Evolutionary conservation across 2,888 invertebrate species (phyloP), one percentile per base, ranked within the genome.

Genomic region (Meiosimyza decipiens): DNA sequence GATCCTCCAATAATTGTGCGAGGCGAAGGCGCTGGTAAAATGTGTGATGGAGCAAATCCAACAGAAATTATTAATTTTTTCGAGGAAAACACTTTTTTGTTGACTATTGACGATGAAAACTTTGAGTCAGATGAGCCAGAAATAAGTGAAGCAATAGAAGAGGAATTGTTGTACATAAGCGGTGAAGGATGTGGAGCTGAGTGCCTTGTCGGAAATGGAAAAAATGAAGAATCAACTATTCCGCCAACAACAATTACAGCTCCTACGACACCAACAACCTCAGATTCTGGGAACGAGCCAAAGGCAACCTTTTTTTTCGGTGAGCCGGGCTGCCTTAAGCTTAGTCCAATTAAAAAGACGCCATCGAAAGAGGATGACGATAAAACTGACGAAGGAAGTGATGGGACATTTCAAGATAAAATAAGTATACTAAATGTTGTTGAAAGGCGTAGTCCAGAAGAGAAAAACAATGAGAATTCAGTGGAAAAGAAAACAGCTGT

Each of bases 121-220:
- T 16, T 55, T 6, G 74, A 77, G 59, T n/a, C 0, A 28, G 28
- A 28, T 0, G n/a, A 60, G 18, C 54, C 57, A 0, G 76, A 67
- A 22, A 74, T 93, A 66, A 91, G 93, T 40, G 94, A 94, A 81
- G 90, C 89, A 77, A 92, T 95, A 71, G 91, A 91, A 81, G 95
- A 95, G 86, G 90, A 91, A 1, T 88, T 92, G 0, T 88, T 93
- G 88, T 91, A 89, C 84, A 89, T 95, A 81, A 9, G 66, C n/a
- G 79, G 81, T 4, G 91, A 91, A 80, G 95, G 95, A 55, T 89
- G 86, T 78, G 95, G 95, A 6, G 87, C 84, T 22, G 92, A 93
- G 47, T 94, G 93, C 83, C 88, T 92, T 73, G 93, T 93, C 6
- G 95, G 94, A 1, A 95, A 94, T 86, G 78, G 80, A 3, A 84